Evolutionary conservation across 2,797 vertebrate genomes (phyloP).

Genomic region (Fratercula arctica): DNA sequence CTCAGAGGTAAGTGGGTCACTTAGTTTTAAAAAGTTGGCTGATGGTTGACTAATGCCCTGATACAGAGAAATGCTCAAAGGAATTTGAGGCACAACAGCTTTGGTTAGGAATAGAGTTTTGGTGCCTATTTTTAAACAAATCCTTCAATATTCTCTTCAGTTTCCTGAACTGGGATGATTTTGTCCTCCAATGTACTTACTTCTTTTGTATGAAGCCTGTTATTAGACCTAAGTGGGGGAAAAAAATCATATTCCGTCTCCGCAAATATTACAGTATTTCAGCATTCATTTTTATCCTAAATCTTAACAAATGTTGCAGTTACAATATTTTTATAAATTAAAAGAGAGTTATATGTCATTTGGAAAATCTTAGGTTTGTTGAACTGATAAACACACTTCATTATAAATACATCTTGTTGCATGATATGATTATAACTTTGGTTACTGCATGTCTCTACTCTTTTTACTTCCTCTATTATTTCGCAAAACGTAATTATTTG

Average conservation of each 20-base stretch:
- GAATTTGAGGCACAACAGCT: neutral
- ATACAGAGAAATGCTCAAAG: neutral
- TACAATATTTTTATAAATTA: neutral
- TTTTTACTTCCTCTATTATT: neutral
- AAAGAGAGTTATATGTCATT: neutral
- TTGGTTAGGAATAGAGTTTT: neutral
- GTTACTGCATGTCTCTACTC: neutral
- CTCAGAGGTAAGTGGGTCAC: neutral
- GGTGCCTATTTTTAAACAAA: neutral
- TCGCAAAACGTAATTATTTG: neutral
- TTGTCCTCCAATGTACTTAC: neutral
- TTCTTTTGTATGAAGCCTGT: neutral
- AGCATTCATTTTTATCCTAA: neutral
- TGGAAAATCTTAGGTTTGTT: neutral
- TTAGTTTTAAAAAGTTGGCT: neutral
- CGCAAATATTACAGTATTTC: neutral
- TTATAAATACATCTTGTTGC: neutral
- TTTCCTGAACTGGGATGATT: neutral
- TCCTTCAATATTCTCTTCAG: neutral
- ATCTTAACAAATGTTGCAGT: neutral
- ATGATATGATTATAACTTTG: neutral
- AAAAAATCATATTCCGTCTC: neutral
- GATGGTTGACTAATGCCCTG: neutral
- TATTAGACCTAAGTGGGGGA: neutral
- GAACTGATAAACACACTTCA: neutral